These are phyloP conservation scores for Mormyrus proboscirostris DNA, from an alignment of 2,797 vertebrate species.

Conservation along the genomic window DNA sequence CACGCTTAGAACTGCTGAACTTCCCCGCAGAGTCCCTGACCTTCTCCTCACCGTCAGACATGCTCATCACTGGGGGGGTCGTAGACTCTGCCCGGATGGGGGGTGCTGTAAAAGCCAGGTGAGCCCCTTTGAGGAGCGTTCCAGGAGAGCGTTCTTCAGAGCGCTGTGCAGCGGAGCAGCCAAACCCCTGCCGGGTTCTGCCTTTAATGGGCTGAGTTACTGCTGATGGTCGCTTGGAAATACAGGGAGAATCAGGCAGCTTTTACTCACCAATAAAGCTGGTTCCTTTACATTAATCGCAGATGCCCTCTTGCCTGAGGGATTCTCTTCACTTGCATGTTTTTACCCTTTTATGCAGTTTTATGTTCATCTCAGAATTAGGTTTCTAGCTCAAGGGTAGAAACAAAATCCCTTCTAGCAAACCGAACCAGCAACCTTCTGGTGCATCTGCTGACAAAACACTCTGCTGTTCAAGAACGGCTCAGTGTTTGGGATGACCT, in stretches of 20 bases:
- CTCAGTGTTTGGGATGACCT: neutral
- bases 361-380: neutral
- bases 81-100: neutral
- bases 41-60: conserved; percentile 4
- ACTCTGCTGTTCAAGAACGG: neutral
- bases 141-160: neutral
- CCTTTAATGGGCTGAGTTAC: neutral
- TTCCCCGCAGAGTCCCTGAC: neutral
- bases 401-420: neutral
- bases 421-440: neutral
- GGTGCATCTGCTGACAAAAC: neutral
- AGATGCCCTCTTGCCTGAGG: neutral
- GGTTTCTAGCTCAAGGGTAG: conserved; percentile 4
- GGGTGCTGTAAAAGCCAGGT: neutral
- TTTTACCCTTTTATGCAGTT: neutral
- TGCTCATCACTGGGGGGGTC: neutral
- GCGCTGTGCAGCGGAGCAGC: neutral
- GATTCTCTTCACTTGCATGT: neutral
- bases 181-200: neutral
- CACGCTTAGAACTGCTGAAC: neutral
- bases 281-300: neutral
- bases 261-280: neutral
- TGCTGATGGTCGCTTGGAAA: conserved; percentile 2
- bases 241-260: neutral
- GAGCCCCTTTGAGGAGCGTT: neutral